Evolutionary conservation across 1,140 invertebrate species (phyloP).

Genomic region (Paralvinella palmiformis): DNA sequence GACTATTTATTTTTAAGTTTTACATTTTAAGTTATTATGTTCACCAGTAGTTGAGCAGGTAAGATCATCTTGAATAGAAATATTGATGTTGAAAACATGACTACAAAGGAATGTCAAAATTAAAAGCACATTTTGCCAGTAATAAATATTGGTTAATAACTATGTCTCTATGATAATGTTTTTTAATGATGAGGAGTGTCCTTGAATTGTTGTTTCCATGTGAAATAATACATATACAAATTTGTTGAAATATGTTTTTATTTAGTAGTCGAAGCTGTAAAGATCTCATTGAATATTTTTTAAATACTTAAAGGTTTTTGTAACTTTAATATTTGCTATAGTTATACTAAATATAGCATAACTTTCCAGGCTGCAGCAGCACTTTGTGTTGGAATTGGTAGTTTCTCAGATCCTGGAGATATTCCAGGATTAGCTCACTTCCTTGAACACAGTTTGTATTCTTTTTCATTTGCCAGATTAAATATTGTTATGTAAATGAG

Average conservation of each 20-base stretch:
- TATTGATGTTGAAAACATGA: slow-evolving; percentile 17
- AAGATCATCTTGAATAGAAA: slow-evolving; percentile 1
- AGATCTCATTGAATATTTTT: background rate
- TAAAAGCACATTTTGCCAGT: background rate
- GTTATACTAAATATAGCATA: background rate
- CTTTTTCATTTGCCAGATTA: slow-evolving; percentile 10
- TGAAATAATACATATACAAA: background rate
- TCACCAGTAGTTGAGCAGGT: background rate
- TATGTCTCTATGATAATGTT: background rate
- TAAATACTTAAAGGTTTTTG: background rate
- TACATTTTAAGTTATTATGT: background rate
- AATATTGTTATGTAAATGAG: slow-evolving; percentile 12
- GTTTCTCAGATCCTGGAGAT: slow-evolving; percentile 43
- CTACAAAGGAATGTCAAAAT: slow-evolving; percentile 4
- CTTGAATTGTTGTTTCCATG: background rate
- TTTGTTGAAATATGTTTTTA: background rate
- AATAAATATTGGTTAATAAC: no score
- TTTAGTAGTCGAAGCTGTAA: background rate
- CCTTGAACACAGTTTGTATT: slow-evolving; percentile 46
- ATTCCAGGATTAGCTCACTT: slow-evolving; percentile 49
- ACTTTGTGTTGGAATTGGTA: slow-evolving; percentile 43
- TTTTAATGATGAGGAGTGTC: background rate
- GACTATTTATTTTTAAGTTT: background rate
- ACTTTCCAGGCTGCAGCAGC: slow-evolving; percentile 42
- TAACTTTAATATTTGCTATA: background rate